These are phyloP conservation scores for Notamacropus eugenii DNA, from an alignment of 2,797 vertebrate genomes.

Conservation along the genomic window DNA sequence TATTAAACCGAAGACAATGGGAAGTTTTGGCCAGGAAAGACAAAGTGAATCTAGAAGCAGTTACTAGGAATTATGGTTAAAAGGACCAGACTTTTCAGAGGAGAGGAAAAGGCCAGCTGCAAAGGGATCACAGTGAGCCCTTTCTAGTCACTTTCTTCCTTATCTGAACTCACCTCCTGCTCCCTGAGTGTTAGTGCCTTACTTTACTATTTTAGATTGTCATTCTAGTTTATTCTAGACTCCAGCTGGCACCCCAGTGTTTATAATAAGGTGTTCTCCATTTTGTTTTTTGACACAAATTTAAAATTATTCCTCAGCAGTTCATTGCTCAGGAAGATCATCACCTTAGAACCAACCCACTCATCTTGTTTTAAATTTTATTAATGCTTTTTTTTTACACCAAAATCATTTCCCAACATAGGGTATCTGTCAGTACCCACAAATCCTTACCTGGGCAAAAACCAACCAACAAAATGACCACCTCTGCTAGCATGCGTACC, in stretches of 20 bases:
- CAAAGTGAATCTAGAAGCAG: not conserved
- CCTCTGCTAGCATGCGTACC: too few species aligned
- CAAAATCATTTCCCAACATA: too few species aligned
- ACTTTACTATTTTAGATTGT: not conserved
- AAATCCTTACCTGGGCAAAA: too few species aligned
- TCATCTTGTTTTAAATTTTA: too few species aligned
- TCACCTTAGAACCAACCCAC: too few species aligned
- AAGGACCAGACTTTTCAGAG: fast-evolving
- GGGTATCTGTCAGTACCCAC: too few species aligned
- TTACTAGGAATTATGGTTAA: not conserved
- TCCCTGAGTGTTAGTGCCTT: not conserved
- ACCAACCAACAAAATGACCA: too few species aligned
- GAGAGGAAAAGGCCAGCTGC: not conserved
- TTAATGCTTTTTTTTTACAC: too few species aligned
- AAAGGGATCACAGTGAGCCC: fast-evolving
- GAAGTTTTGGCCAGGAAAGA: not conserved
- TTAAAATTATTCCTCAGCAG: too few species aligned
- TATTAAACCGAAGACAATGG: not conserved
- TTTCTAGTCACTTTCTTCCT: too few species aligned
- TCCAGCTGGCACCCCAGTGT: not conserved
- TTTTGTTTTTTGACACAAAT: not conserved
- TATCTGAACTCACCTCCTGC: fast-evolving
- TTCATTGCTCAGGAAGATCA: too few species aligned
- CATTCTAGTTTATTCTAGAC: not conserved
- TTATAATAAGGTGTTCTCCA: not conserved